These are phyloP conservation scores for Sphaerodactylus townsendi DNA, from an alignment of 2,113 vertebrate species.

Conservation along the genomic window DNA sequence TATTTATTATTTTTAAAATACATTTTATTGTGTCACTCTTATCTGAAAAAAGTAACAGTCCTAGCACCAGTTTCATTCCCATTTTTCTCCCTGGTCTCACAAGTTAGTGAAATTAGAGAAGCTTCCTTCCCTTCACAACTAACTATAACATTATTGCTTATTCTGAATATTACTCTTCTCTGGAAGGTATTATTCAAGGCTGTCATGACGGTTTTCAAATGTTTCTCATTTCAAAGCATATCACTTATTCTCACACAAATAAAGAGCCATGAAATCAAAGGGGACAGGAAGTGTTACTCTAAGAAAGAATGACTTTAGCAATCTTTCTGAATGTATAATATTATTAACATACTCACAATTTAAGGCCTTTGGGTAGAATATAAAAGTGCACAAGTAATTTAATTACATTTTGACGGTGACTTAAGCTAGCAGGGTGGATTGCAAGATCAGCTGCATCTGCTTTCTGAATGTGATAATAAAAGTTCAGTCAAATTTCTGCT, in stretches of 20 bases:
- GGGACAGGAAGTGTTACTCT: conserved; percentile 8
- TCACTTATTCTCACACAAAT: conserved; percentile 24
- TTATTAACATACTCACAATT: conserved; percentile 22
- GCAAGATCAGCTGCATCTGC: not conserved
- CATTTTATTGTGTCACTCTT: not conserved
- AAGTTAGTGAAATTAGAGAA: conserved; percentile 6
- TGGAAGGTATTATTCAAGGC: conserved; percentile 16
- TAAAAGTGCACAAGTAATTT: conserved; percentile 20
- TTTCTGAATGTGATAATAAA: not conserved
- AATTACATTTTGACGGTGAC: conserved; percentile 20
- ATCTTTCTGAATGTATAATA: conserved; percentile 24
- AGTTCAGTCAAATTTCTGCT: not conserved
- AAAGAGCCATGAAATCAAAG: conserved; percentile 34
- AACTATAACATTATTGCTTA: conserved; percentile 15
- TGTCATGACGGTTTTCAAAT: conserved; percentile 7
- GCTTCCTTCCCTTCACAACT: not conserved
- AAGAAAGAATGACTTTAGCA: conserved; percentile 2
- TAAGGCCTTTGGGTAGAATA: conserved; percentile 33
- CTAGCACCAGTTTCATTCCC: not conserved
- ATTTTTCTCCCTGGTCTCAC: not conserved
- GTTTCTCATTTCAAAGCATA: rapidly evolving
- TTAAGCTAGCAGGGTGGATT: not conserved
- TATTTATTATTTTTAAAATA: too few relatives aligned
- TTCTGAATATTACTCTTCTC: not conserved
- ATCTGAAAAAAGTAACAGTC: not conserved